Percentiles rank a stretch among this genome's conserved stretches.
These are phyloP conservation scores for Macquaria australasica DNA, from an alignment of 2,113 vertebrate genomes.

Conservation along the genomic window DNA sequence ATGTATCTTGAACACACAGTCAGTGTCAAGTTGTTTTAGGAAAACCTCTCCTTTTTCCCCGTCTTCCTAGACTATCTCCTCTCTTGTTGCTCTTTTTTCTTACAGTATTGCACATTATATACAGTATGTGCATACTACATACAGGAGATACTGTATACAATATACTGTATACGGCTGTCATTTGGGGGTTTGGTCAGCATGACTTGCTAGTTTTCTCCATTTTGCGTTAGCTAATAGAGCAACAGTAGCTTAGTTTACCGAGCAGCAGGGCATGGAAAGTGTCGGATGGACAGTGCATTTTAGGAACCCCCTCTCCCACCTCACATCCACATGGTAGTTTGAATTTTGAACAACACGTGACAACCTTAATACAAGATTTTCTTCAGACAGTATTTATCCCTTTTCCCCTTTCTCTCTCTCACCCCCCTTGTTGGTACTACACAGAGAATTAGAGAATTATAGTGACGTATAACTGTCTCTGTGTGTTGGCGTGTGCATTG, in stretches of 20 bases:
- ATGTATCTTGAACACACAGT: background rate
- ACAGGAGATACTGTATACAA: too few species aligned
- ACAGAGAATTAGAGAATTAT: background rate
- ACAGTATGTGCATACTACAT: too few species aligned
- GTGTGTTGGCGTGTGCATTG: background rate
- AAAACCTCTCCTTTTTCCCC: background rate
- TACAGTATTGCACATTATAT: too few species aligned
- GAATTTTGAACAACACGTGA: background rate
- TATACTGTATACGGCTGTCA: too few species aligned
- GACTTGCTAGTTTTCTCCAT: too few species aligned
- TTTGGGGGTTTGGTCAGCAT: too few species aligned
- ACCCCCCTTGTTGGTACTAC: background rate
- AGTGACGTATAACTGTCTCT: background rate
- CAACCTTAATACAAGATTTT: background rate
- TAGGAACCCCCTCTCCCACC: too few species aligned
- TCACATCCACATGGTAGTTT: background rate
- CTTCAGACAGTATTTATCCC: background rate
- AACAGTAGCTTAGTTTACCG: too few species aligned
- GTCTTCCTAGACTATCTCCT: too few species aligned
- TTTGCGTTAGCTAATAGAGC: background rate
- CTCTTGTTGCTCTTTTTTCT: too few species aligned
- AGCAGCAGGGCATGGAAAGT: too few species aligned
- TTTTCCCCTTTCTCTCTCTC: background rate
- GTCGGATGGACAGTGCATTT: too few species aligned
- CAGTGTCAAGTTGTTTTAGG: background rate